Percentiles rank a stretch among this genome's conserved stretches.
phyloP scores from a whole-genome alignment of 2,888 invertebrate species.

The Plebejus melissa region DNA sequence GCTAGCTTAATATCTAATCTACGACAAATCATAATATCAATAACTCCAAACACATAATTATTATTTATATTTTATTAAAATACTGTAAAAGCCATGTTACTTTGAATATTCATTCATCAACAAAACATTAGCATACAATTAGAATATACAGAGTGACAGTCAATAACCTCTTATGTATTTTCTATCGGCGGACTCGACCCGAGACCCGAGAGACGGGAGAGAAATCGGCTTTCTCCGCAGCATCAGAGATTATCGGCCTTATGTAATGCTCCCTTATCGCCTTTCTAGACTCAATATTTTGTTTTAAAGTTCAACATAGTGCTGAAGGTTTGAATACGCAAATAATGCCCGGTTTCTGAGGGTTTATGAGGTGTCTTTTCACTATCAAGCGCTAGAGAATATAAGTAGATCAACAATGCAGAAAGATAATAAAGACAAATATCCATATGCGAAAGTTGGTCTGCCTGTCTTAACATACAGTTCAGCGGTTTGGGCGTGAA shows the following conservation, averaged over 20 bases:
- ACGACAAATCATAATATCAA: too few relatives aligned
- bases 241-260: constrained; percentile 34
- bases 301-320: neutral
- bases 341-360: neutral
- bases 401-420: too few relatives aligned
- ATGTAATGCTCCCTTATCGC: constrained; percentile 28
- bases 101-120: neutral
- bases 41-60: too few relatives aligned
- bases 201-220: constrained; percentile 47
- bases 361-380: too few relatives aligned
- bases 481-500: too few relatives aligned
- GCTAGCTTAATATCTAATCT: too few relatives aligned
- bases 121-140: constrained; percentile 16
- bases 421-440: too few relatives aligned
- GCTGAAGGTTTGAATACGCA: neutral
- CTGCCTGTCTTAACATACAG: too few relatives aligned
- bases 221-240: constrained; percentile 59
- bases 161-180: constrained; percentile 22
- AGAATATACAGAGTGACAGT: constrained; percentile 21
- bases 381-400: too few relatives aligned
- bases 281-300: constrained; percentile 7
- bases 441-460: too few relatives aligned
- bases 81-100: too few relatives aligned
- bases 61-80: too few relatives aligned
- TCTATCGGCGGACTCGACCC: constrained; percentile 35